Conservation (phyloP, 2,113 vertebrate species). For the Lepus timidus region DNA sequence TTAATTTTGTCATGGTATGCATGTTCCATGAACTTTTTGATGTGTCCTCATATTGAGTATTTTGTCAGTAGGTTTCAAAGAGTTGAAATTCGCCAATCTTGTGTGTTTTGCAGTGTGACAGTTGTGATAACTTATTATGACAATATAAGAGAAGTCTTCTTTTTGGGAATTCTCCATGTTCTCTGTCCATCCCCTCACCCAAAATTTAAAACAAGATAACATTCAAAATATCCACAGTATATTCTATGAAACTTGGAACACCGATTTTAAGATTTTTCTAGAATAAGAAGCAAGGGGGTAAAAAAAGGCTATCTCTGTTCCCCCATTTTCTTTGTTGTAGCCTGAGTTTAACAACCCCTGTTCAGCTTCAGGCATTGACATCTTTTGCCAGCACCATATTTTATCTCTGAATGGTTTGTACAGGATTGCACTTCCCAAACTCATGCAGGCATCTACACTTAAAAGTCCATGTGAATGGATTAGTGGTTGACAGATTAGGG, state of each 20-base stretch:
- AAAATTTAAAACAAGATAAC: conserved; percentile 5
- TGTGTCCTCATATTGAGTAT: not conserved
- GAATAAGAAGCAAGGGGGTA: not conserved
- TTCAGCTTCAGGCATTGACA: not conserved
- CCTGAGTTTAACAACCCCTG: not conserved
- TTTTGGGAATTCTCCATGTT: conserved; percentile 9
- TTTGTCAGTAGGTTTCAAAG: conserved; percentile 12
- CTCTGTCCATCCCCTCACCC: not conserved
- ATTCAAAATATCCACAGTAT: not conserved
- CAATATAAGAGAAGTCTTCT: not conserved
- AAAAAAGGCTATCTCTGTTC: not conserved
- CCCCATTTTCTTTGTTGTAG: not conserved
- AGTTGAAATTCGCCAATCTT: not conserved
- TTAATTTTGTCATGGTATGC: no score
- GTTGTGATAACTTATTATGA: not conserved
- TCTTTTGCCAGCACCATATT: not conserved
- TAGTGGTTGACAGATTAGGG: no score
- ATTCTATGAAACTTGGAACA: not conserved
- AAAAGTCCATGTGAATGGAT: no score
- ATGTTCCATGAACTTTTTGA: no score
- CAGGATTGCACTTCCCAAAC: not conserved
- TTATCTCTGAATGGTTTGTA: not conserved
- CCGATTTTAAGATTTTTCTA: not conserved
- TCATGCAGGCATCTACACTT: no score
- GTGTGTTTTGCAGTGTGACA: not conserved